Conservation (phyloP, 2,797 vertebrate species). For the Danionella dracula region DNA sequence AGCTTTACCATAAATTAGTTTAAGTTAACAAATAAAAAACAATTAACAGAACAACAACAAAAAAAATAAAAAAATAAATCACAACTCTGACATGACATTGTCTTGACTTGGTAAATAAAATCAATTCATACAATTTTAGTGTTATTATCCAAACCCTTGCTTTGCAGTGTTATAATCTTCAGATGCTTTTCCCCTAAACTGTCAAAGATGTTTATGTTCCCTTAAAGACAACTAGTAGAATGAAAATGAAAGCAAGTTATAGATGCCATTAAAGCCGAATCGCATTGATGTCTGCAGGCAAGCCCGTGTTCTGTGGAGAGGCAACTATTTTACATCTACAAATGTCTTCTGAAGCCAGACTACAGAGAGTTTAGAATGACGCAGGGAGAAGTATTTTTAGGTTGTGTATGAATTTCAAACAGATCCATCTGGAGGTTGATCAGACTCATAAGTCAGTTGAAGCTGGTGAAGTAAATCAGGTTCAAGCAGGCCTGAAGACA, state of each 20-base stretch:
- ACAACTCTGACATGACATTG: too few relatives aligned
- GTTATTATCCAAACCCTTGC: background rate
- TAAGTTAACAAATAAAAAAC: too few relatives aligned
- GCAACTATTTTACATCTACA: conserved; percentile 1
- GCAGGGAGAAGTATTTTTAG: conserved; percentile 40
- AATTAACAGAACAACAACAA: too few relatives aligned
- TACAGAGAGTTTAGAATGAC: conserved; percentile 33
- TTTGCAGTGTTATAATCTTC: background rate
- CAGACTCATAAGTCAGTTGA: conserved; percentile 29
- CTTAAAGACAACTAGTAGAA: background rate
- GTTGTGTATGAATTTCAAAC: conserved; percentile 42
- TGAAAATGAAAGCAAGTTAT: background rate
- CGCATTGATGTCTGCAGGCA: background rate
- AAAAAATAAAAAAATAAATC: too few relatives aligned
- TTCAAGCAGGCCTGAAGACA: background rate
- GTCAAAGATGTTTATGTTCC: background rate
- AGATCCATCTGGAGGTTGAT: conserved; percentile 41
- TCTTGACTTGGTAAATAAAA: too few relatives aligned
- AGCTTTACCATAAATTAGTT: too few relatives aligned
- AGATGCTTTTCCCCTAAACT: background rate
- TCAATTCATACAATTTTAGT: background rate
- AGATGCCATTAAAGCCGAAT: background rate
- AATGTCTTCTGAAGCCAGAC: conserved; percentile 33
- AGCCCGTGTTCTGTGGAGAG: background rate
- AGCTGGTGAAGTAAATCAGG: background rate